Evolutionary conservation across 2,888 invertebrate species (phyloP).

Genomic region (Himalopsyche anomala): DNA sequence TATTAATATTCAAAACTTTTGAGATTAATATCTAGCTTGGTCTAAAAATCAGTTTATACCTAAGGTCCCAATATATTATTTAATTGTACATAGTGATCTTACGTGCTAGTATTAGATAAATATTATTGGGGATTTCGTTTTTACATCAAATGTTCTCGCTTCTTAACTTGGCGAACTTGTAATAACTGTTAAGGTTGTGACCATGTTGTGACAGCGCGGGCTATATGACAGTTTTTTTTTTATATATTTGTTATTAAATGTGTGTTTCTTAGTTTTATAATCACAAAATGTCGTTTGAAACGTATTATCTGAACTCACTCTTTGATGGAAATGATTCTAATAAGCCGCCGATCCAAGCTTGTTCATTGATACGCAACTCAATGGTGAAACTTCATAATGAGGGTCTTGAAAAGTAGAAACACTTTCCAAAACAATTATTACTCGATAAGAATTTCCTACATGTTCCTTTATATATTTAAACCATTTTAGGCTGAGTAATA

Average conservation of each 20-base stretch:
- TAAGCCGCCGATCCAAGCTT: slow-evolving; percentile 48
- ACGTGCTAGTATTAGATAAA: too few relatives aligned
- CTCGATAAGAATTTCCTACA: neutral
- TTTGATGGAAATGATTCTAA: slow-evolving; percentile 52
- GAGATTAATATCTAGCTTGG: too few relatives aligned
- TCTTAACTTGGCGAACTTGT: too few relatives aligned
- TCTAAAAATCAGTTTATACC: too few relatives aligned
- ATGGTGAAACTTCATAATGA: slow-evolving; percentile 53
- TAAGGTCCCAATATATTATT: too few relatives aligned
- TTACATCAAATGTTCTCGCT: too few relatives aligned
- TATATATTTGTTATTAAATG: neutral
- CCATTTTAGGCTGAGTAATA: slow-evolving; percentile 61
- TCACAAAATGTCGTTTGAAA: slow-evolving; percentile 57
- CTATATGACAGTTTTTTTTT: neutral
- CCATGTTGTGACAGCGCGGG: neutral
- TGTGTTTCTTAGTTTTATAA: neutral
- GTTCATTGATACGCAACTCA: slow-evolving; percentile 57
- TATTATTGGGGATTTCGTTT: too few relatives aligned
- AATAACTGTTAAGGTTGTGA: too few relatives aligned
- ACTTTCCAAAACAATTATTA: too few relatives aligned
- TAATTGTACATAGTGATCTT: too few relatives aligned
- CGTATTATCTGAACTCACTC: slow-evolving; percentile 50
- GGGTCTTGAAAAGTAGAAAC: slow-evolving; percentile 55
- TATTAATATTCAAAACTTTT: too few relatives aligned
- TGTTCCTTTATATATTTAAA: neutral